These are phyloP conservation scores for Apostichopus californicus DNA, from an alignment of 35 echinoderm and acorn worm species.

Conservation along the genomic window DNA sequence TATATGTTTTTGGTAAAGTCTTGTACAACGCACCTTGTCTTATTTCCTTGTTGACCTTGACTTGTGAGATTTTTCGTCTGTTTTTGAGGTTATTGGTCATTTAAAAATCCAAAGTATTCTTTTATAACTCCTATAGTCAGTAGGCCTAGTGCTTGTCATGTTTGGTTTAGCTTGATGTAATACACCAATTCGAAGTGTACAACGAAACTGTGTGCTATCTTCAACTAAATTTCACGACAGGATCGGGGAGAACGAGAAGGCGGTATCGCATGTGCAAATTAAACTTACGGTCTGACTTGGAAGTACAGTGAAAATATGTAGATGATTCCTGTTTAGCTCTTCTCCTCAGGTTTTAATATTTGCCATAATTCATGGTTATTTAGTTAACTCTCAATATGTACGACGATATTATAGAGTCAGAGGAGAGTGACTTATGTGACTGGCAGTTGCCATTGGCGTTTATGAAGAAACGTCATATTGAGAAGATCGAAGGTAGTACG, in stretches of 20 bases:
- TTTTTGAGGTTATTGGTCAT: too few species aligned
- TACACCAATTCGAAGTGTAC: not conserved
- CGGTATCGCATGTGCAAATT: not conserved
- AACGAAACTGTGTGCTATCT: not conserved
- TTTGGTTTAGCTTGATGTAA: too few species aligned
- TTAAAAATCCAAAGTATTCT: too few species aligned
- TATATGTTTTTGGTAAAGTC: too few species aligned
- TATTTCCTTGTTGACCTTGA: too few species aligned
- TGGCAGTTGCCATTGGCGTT: conserved; percentile 97
- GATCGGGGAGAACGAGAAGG: too few species aligned
- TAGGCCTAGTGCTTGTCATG: too few species aligned
- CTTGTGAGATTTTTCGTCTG: too few species aligned
- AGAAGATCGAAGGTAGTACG: conserved; percentile 83
- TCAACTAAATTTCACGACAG: not conserved
- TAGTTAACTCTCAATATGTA: conserved; percentile 61
- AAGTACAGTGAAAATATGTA: not conserved
- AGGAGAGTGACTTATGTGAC: conserved; percentile 95
- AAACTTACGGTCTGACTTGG: not conserved
- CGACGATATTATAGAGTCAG: conserved; percentile 88
- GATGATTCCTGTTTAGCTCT: not conserved
- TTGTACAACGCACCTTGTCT: too few species aligned
- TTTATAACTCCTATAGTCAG: too few species aligned
- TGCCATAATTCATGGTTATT: not conserved
- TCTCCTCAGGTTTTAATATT: not conserved
- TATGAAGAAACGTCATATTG: conserved; percentile 98